phyloP scores from a whole-genome alignment of 1,140 invertebrate genomes.

The Myzus persicae region DNA sequence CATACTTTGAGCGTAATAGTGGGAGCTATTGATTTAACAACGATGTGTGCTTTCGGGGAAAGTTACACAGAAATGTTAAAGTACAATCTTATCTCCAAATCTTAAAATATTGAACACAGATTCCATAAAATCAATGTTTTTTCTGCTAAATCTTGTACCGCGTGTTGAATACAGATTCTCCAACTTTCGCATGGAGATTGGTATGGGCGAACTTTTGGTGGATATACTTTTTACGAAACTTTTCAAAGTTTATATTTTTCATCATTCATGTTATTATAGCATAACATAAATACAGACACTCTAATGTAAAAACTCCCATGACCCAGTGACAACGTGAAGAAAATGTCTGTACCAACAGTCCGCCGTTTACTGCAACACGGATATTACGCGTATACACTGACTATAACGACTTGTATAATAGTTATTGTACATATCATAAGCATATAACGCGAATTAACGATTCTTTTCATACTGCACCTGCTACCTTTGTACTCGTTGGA shows the following conservation, averaged over 20 bases:
- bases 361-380: not conserved
- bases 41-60: not conserved
- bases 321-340: not conserved
- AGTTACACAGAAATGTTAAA: not conserved
- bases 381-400: not conserved
- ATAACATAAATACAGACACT: not conserved
- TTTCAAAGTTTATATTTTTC: not conserved
- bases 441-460: not conserved
- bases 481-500: not conserved
- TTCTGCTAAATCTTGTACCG: not conserved
- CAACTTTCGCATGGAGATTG: not conserved
- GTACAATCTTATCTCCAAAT: not conserved
- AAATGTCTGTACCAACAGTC: not conserved
- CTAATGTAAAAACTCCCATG: not conserved
- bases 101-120: not conserved
- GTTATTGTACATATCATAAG: not conserved
- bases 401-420: not conserved
- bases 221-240: not conserved
- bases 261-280: not conserved
- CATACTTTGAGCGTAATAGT: not conserved
- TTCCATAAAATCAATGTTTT: not conserved
- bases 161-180: not conserved
- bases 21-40: not conserved
- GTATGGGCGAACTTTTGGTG: not conserved
- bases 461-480: not conserved